These are phyloP conservation scores for Sylvia borin DNA, from an alignment of 2,797 vertebrate species.

Conservation along the genomic window DNA sequence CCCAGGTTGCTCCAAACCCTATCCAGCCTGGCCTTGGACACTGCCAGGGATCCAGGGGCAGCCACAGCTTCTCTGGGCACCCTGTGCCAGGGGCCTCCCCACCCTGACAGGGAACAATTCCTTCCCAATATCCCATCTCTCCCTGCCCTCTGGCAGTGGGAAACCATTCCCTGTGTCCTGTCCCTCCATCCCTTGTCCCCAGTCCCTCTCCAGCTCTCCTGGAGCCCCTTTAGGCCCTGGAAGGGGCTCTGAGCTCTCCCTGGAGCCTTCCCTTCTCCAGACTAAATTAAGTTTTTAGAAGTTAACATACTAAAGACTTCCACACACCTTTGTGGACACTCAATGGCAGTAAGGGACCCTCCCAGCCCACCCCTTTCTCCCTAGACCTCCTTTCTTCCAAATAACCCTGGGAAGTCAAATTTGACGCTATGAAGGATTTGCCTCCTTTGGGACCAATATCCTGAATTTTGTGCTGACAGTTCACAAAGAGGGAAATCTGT, in stretches of 20 bases:
- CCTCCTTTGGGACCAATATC: neutral
- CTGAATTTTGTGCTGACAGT: neutral
- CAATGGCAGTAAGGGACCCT: neutral
- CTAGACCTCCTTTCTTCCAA: neutral
- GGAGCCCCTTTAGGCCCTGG: neutral
- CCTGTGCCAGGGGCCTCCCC: neutral
- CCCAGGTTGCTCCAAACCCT: neutral
- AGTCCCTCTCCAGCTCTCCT: neutral
- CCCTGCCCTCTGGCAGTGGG: neutral
- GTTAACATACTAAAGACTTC: neutral
- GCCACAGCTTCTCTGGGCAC: neutral
- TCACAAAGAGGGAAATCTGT: neutral
- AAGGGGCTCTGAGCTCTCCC: accelerated
- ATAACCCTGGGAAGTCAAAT: neutral
- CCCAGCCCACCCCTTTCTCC: neutral
- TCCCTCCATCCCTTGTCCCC: accelerated
- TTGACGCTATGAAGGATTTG: neutral
- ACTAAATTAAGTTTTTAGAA: neutral
- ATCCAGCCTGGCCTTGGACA: accelerated
- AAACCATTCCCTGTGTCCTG: neutral
- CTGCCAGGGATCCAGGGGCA: neutral
- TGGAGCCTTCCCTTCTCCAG: neutral
- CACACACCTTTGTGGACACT: neutral
- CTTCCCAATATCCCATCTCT: accelerated
- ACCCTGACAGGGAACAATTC: accelerated